A percentile compares a stretch with the other conserved stretches of the same genome.
These are phyloP conservation scores for Ornithorhynchus anatinus DNA, from an alignment of 2,113 vertebrate species.

Conservation along the genomic window DNA sequence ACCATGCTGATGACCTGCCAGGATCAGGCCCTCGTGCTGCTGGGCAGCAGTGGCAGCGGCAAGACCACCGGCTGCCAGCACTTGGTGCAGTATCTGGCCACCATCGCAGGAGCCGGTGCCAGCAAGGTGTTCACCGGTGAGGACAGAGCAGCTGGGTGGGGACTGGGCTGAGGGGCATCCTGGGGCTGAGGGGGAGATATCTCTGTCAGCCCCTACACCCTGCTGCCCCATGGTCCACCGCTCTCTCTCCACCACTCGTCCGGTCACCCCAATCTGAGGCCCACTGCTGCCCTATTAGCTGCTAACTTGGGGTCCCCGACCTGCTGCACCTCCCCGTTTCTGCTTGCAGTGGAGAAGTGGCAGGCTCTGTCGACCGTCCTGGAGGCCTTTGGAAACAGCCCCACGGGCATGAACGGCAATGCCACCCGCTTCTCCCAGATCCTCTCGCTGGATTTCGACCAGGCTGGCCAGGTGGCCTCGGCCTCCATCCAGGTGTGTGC, in stretches of 20 bases:
- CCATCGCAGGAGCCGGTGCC: constrained; percentile 87
- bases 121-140: constrained; percentile 92
- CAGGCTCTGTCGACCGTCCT: constrained; percentile 93
- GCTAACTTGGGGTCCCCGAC: not conserved
- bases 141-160: not conserved
- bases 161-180: not conserved
- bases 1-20: constrained; percentile 92
- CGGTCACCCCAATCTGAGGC: not conserved
- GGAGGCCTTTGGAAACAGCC: constrained; percentile 94
- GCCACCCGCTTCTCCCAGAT: constrained; percentile 96
- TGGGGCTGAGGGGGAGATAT: not conserved
- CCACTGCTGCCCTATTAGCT: not conserved
- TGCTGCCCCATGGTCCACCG: accelerated
- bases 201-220: accelerated
- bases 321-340: constrained; percentile 16
- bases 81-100: constrained; percentile 91
- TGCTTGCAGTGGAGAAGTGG: constrained; percentile 90
- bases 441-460: constrained; percentile 95
- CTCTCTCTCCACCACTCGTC: not conserved
- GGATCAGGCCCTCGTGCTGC: constrained; percentile 90
- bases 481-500: constrained; percentile 92
- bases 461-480: constrained; percentile 94
- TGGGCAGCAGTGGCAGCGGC: constrained; percentile 90
- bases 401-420: constrained; percentile 87
- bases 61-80: constrained; percentile 97